Evolutionary conservation across 2,888 invertebrate species (phyloP).

Genomic region (Troglohyphantes excavatus): DNA sequence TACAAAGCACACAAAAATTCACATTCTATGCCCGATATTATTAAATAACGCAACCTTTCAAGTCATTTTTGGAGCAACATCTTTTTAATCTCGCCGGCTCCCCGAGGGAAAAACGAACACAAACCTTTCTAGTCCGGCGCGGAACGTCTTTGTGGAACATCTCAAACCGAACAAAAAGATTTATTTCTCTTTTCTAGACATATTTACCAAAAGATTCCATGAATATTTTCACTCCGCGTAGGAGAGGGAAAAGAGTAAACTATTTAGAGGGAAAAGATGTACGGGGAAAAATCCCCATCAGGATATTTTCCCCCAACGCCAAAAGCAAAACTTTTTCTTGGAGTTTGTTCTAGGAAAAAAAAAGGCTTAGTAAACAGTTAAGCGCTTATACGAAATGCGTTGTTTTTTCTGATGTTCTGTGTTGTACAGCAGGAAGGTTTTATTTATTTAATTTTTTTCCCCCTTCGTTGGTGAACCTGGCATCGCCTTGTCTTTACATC

Average conservation of each 20-base stretch:
- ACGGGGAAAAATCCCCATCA: not conserved
- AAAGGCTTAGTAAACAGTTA: constrained; percentile 23
- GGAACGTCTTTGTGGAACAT: constrained; percentile 24
- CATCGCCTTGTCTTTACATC: constrained; percentile 1
- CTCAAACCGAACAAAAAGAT: not conserved
- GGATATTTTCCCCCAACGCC: constrained; percentile 10
- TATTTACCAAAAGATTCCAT: constrained; percentile 40
- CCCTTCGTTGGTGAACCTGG: not conserved
- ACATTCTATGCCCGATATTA: not conserved
- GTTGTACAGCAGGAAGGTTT: constrained; percentile 7
- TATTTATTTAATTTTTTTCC: not conserved
- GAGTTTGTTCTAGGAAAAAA: not conserved
- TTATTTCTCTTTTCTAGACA: constrained; percentile 10
- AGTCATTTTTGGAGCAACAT: not conserved
- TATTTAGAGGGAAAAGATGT: constrained; percentile 21
- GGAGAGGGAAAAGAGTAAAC: constrained; percentile 1
- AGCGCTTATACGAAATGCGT: not conserved
- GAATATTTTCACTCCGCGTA: constrained; percentile 22
- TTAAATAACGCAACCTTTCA: not conserved
- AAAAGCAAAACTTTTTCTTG: constrained; percentile 4
- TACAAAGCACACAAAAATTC: too few relatives aligned
- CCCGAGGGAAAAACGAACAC: not conserved
- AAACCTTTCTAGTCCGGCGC: constrained; percentile 4
- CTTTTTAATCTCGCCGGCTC: not conserved
- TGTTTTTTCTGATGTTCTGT: not conserved